Evolutionary conservation across 2,113 vertebrate species (phyloP), one percentile per base, ranked within the genome.

Genomic region (Hemibagrus wyckioides): DNA sequence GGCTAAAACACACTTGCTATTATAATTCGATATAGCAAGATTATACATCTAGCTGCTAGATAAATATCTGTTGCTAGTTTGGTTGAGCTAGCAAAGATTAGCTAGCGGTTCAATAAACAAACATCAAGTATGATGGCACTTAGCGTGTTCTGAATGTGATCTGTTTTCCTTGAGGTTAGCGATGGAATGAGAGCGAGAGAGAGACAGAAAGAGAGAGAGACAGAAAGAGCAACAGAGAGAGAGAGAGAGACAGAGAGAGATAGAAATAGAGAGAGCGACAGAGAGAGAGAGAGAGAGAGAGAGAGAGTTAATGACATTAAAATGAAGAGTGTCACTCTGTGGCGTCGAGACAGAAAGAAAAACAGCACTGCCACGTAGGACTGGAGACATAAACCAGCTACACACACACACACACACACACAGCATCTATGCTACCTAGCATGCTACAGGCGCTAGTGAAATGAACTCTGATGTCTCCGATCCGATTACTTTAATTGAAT

Each of bases 401-500:
- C 33, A 86, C 79, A 71, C 77, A 63, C 85, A 59, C 80, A 73
- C 80, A 87, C 67, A 81, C 84, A 84, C 33, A 30, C 52, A 63
- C 36, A 75, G 41, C 39, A 36, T 75, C 77, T 84, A 79, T 86
- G 80, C 79, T 59, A 67, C 85, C 89, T 87, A 71, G 84, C 87
- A 65, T 30, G 39, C 44, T 5, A 48, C 54, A 77, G 25, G 89
- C 85, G 77, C 63, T 84, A 52, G 17, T 33, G 85, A 88, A 90
- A 85, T 80, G 85, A 75, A 76, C 86, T 2, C 63, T 76, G 81
- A 88, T 82, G 79, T 90, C 65, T 41, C 63, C 77, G 92, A 92
- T 93, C 59, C 30, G 90, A 85, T 93, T 92, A 90, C 79, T 87
- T 91, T 92, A 90, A 94, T 93, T 90, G 89, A 93, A 93, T 94